Evolutionary conservation across 2,797 vertebrate species (phyloP), one percentile per base, ranked within the genome.

Genomic region (Neoniphon sammara): DNA sequence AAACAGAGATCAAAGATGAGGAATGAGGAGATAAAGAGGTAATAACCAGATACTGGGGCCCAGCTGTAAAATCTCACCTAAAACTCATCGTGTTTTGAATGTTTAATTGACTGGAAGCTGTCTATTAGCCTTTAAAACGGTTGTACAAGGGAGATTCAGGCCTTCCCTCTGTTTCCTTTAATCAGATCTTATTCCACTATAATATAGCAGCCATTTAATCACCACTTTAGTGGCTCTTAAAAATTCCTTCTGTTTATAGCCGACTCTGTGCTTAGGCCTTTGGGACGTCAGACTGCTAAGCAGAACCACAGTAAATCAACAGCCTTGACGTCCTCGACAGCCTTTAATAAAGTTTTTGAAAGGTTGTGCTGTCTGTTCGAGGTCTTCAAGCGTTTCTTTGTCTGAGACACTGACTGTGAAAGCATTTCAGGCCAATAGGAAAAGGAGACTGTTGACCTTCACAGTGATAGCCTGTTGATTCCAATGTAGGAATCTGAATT

Each of bases 151-250:
- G 72, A 73, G 71, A 80, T 80, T 84, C 46, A 66, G 62, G 58
- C 55, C 60, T 80, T 83, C 66, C 85, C 71, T 70, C 69, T 14
- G 17, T 77, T 88, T 86, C 78, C 85, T 92, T 87, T 88, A 87
- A 93, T 92, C 87, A 90, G 89, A 89, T 91, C 89, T 91, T 86
- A 92, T 93, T 93, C 88, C 90, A 89, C 90, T 88, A 86, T 91
- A 92, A 93, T 91, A 91, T 78, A 91, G 87, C 84, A 75, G 83
- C 85, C 76, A 68, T 92, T 86, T 93, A 93, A 92, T 93, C 91
- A 92, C 83, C 74, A 82, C 90, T 92, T 93, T 82, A 90, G 82
- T 85, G 85, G 88, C 90, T 93, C 92, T 89, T 92, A 90, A 93
- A 94, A 91, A 93, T 93, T 90, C 90, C 89, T 87, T 57, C 85